Base-by-base conservation (phyloP, 64 coral and sea anemone species). In the Platygyra sinensis region DNA sequence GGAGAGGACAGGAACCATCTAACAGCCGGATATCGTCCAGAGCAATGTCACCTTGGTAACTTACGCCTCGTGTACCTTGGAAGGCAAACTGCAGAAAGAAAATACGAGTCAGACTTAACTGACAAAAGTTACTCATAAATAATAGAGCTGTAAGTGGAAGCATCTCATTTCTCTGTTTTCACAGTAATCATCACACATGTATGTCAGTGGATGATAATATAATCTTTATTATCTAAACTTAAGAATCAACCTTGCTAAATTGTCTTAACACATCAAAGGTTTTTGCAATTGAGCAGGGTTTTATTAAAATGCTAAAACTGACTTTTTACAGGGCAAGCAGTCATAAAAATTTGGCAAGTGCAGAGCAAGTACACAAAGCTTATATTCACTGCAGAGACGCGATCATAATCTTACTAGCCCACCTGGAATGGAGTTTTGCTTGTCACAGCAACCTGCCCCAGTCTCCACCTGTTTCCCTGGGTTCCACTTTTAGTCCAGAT, bases 401-500 rank as follows among this genome's bases (percentile, higher is more conserved):
- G 2, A 24, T 28, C 19, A 8, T 27, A 76, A 77, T 0, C 10
- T 17, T 24, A 63, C 28, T 51, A 31, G 16, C 46, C 22, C 60
- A 99, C 97, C 85, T 78, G 81, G 80, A 95, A 99, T 57, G 77
- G 60, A 10, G 54, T 24, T 2, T 27, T 83, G 52, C 91, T 94
- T 1, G 31, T 86, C 22, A 99, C 82, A 59, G 90, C 87, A 22
- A 99, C 67, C 71, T 96, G 94, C 2, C 88, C 97, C 0, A 69
- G 83, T 78, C 86, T 90, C 97, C 97, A 99, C 19, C 76, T 67
- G 25, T 91, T 77, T 8, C 97, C 97, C 61, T 94, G 97, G 16
- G 97, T 99, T 24, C 97, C 97, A 50, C 78, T 73, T 65, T 86
- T 96, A 7, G 54, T 93, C 97, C 97, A 99, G 8, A 91, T 20